These are phyloP conservation scores for Liodrosophila aerea DNA, from an alignment of 2,888 invertebrate species.

Conservation along the genomic window DNA sequence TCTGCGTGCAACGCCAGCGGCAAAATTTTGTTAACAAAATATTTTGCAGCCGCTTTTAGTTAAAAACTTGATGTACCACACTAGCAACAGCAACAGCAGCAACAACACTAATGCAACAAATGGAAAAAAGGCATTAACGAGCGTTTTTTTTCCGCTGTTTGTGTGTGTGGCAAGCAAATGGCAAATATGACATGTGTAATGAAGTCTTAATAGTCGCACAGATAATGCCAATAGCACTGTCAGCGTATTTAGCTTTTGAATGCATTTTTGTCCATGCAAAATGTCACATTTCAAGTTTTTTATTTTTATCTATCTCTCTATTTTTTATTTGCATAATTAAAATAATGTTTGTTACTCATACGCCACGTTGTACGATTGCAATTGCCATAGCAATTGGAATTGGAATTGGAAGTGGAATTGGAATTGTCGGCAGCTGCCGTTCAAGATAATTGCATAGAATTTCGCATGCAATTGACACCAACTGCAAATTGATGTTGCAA, in stretches of 20 bases:
- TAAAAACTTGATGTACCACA: conserved; percentile 9
- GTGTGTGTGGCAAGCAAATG: conserved; percentile 35
- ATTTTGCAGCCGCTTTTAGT: conserved; percentile 56
- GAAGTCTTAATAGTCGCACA: conserved; percentile 73
- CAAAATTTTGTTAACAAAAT: conserved; percentile 76
- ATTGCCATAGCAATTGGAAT: not conserved
- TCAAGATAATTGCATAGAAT: conserved; percentile 52
- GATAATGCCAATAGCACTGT: conserved; percentile 65
- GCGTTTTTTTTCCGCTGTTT: conserved; percentile 51
- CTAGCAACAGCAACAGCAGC: conserved; percentile 14
- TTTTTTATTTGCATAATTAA: conserved; percentile 62
- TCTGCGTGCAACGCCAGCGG: conserved; percentile 53
- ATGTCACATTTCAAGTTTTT: conserved; percentile 47
- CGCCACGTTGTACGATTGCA: conserved; percentile 48
- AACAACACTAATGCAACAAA: conserved; percentile 11
- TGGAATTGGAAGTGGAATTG: not conserved
- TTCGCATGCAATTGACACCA: conserved; percentile 19
- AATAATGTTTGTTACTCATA: conserved; percentile 68
- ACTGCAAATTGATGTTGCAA: conserved; percentile 39
- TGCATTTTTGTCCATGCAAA: conserved; percentile 20
- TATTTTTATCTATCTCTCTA: conserved; percentile 28
- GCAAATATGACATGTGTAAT: conserved; percentile 78
- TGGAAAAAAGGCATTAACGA: conserved; percentile 52
- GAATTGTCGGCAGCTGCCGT: conserved; percentile 26
- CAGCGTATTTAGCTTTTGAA: conserved; percentile 17